A percentile compares a stretch with the other conserved stretches of the same genome.
These are phyloP conservation scores for Microhierax caerulescens DNA, from an alignment of 2,797 vertebrate species.

Conservation along the genomic window DNA sequence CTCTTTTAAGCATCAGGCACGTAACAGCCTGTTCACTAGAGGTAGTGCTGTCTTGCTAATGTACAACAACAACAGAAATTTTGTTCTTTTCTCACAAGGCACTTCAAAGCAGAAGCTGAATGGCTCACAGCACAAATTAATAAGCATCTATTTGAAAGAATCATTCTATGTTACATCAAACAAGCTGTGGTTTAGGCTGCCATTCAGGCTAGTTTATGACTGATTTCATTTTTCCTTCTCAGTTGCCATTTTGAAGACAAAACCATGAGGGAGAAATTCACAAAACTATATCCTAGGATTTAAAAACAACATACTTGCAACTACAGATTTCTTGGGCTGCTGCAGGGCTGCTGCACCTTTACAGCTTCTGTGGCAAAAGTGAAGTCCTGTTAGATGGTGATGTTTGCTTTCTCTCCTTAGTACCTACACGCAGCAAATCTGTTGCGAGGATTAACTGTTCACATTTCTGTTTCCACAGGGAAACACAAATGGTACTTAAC, in stretches of 20 bases:
- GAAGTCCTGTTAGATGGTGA: neutral
- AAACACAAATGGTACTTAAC: neutral
- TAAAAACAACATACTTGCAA: neutral
- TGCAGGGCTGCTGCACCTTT: neutral
- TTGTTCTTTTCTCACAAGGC: neutral
- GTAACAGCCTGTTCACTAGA: neutral
- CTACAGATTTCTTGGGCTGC: neutral
- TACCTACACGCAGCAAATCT: neutral
- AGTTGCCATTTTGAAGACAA: neutral
- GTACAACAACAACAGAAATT: neutral
- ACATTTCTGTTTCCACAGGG: neutral
- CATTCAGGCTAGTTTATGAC: neutral
- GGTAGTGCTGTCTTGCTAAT: neutral
- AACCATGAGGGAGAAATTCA: neutral
- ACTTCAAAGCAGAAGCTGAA: neutral
- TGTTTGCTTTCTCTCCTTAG: neutral
- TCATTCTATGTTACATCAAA: neutral
- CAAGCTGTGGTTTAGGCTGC: neutral
- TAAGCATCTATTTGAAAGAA: neutral
- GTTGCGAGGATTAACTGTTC: neutral
- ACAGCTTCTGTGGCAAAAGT: neutral
- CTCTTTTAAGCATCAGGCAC: neutral
- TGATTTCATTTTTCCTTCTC: neutral
- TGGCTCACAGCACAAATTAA: neutral
- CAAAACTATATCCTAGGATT: neutral